Conservation (phyloP, 2,113 vertebrate genomes). For the Saimiri boliviensis region DNA sequence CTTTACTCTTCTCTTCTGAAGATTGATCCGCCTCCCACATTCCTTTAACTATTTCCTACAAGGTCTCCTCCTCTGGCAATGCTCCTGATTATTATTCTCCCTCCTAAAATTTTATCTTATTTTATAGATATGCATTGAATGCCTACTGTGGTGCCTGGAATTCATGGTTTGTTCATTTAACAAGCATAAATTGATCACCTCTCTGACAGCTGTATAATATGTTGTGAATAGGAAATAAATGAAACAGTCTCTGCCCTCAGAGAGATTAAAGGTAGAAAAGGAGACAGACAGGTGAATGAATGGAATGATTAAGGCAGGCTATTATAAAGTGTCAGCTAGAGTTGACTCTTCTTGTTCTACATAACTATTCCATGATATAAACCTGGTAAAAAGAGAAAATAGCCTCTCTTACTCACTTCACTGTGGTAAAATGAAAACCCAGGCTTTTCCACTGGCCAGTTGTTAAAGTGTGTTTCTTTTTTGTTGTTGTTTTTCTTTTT, state of each 20-base stretch:
- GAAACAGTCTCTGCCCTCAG: neutral
- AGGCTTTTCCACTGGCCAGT: neutral
- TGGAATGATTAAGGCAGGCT: neutral
- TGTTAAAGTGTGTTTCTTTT: neutral
- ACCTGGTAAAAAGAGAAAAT: neutral
- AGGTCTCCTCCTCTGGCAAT: neutral
- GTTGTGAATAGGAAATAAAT: neutral
- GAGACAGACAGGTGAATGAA: neutral
- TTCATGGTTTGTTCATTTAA: neutral
- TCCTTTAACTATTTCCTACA: neutral
- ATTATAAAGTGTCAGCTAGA: no score
- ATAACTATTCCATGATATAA: neutral
- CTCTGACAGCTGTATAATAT: neutral
- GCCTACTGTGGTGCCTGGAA: neutral
- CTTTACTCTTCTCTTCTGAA: neutral
- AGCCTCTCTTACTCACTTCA: neutral
- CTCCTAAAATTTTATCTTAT: neutral
- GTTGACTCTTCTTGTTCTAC: neutral
- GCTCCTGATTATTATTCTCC: neutral
- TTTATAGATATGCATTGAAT: neutral
- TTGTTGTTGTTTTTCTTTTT: no score
- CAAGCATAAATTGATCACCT: neutral
- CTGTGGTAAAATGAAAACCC: neutral
- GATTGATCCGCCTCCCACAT: accelerated
- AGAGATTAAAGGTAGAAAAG: neutral